phyloP scores from a whole-genome alignment of 2,113 vertebrate genomes.

The Lycaon pictus region DNA sequence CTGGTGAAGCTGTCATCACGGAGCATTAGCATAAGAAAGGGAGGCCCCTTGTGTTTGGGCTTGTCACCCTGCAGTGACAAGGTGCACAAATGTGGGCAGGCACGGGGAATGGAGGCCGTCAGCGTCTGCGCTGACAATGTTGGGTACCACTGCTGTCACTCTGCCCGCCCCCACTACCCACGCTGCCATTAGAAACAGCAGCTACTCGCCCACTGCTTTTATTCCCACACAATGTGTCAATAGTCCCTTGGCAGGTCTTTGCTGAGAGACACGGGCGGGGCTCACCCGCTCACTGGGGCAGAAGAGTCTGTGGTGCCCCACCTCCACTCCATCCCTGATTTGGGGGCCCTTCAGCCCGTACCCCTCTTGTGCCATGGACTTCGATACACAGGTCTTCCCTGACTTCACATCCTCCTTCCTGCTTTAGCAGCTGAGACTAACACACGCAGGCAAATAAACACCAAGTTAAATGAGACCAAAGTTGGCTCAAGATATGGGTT shows the following conservation, averaged over 20 bases:
- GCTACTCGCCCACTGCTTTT: conserved; percentile 87
- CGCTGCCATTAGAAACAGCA: conserved; percentile 86
- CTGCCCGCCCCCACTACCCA: conserved; percentile 86
- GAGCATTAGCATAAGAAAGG: conserved; percentile 90
- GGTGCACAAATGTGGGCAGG: conserved; percentile 89
- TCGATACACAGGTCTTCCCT: conserved; percentile 76
- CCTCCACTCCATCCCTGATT: neutral
- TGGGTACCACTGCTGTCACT: conserved; percentile 90
- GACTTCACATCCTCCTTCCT: conserved; percentile 74
- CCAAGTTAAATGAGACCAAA: neutral
- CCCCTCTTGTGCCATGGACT: conserved; percentile 61
- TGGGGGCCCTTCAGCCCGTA: neutral
- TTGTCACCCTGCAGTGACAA: conserved; percentile 88
- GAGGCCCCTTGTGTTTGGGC: conserved; percentile 87
- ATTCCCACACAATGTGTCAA: conserved; percentile 88
- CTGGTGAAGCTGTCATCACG: conserved; percentile 85
- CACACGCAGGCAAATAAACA: conserved; percentile 7
- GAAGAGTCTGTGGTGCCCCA: conserved; percentile 78
- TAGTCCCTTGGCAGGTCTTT: conserved; percentile 88
- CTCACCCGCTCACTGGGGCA: conserved; percentile 85
- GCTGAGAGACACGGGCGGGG: conserved; percentile 84
- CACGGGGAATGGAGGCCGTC: conserved; percentile 85
- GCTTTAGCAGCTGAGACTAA: neutral
- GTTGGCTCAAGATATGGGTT: neutral
- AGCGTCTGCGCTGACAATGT: conserved; percentile 87